Evolutionary conservation across 1,140 invertebrate species (phyloP).

Genomic region (Oppia nitens): DNA sequence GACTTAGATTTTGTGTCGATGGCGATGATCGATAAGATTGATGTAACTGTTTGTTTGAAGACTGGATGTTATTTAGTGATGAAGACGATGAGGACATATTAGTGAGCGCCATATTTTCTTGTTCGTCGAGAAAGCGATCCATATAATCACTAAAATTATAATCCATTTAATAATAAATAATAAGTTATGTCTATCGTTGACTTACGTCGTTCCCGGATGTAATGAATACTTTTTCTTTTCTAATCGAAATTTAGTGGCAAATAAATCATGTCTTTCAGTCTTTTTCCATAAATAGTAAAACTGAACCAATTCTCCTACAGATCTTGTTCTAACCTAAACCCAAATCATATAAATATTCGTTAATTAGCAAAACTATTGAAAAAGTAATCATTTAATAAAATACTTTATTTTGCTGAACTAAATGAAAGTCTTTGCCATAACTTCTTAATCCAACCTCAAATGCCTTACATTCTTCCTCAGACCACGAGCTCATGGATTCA

Average conservation of each 20-base stretch:
- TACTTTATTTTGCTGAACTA: conserved; percentile 85
- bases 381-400: conserved; percentile 14
- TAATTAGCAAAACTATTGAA: no score
- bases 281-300: conserved; percentile 99
- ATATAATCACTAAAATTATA: conserved; percentile 50
- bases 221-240: conserved; percentile 74
- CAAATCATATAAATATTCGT: no score
- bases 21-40: neutral
- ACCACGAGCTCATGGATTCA: conserved; percentile 60
- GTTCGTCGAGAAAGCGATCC: conserved; percentile 66
- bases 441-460: conserved; percentile 83
- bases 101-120: conserved; percentile 33
- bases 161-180: neutral
- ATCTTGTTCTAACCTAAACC: conserved; percentile 67
- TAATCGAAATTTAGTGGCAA: conserved; percentile 57
- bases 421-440: conserved; percentile 89
- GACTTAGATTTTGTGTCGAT: neutral
- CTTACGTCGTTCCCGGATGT: conserved; percentile 52
- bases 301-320: conserved; percentile 90
- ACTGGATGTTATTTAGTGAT: neutral
- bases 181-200: conserved; percentile 13
- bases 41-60: neutral
- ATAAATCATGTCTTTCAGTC: conserved; percentile 86
- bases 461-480: conserved; percentile 89
- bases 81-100: neutral